These are phyloP conservation scores for Heteronetta atricapilla DNA, from an alignment of 2,113 vertebrate genomes.

Conservation along the genomic window DNA sequence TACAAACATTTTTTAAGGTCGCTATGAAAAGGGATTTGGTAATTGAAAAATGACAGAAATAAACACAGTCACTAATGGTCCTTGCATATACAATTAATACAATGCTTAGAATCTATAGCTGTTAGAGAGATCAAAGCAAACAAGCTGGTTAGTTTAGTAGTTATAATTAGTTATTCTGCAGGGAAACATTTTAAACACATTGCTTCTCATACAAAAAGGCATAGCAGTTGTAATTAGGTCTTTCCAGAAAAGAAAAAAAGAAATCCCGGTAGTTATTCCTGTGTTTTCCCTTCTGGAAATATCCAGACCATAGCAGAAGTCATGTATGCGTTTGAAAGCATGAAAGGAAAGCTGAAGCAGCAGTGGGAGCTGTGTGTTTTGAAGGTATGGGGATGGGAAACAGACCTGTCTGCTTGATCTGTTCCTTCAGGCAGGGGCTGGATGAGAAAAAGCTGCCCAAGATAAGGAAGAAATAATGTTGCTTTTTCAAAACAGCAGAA, in stretches of 20 bases:
- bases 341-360: background rate
- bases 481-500: background rate
- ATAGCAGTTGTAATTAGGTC: background rate
- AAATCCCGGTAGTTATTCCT: background rate
- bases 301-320: background rate
- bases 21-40: background rate
- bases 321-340: fast-evolving
- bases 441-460: background rate
- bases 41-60: background rate
- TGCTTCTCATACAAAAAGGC: background rate
- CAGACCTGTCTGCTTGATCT: background rate
- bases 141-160: background rate
- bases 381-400: background rate
- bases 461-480: background rate
- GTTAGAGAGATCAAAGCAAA: background rate
- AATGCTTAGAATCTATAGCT: background rate
- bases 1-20: background rate
- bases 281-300: background rate
- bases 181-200: background rate
- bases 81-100: background rate
- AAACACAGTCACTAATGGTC: background rate
- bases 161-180: background rate
- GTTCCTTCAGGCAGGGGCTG: background rate
- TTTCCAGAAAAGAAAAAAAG: background rate
- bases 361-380: background rate